Conservation (phyloP, 2,797 vertebrate species). For the Lycodopsis pacificus region DNA sequence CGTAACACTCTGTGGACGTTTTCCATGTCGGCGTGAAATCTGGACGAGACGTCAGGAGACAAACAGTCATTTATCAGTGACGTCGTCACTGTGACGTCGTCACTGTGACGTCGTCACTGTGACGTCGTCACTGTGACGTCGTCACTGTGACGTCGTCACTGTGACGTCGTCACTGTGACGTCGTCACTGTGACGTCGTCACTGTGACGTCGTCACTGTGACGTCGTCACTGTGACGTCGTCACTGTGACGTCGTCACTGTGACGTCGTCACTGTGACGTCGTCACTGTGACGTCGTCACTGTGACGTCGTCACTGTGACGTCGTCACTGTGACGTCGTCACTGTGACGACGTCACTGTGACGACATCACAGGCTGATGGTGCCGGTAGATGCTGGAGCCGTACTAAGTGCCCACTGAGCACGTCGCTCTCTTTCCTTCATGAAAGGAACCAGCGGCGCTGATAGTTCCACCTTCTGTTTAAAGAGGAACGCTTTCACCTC, state of each 20-base stretch:
- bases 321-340: background rate
- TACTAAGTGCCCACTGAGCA: slow-evolving; percentile 26
- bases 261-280: background rate
- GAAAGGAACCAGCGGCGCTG: background rate
- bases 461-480: background rate
- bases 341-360: too few species aligned
- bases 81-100: background rate
- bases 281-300: too few species aligned
- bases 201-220: background rate
- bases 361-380: slow-evolving; percentile 6
- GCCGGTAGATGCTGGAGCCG: slow-evolving; percentile 19
- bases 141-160: too few species aligned
- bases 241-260: background rate
- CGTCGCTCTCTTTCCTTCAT: background rate
- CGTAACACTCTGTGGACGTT: slow-evolving; percentile 28
- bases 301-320: too few species aligned
- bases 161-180: background rate
- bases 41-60: slow-evolving; percentile 13
- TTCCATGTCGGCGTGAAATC: slow-evolving; percentile 25
- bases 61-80: slow-evolving; percentile 14
- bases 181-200: background rate
- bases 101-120: background rate
- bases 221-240: background rate
- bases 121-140: too few species aligned
- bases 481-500: background rate